A percentile compares a stretch with the other conserved stretches of the same genome.
Conservation (phyloP, 1,140 invertebrate genomes). For the Campoletis sonorensis region DNA sequence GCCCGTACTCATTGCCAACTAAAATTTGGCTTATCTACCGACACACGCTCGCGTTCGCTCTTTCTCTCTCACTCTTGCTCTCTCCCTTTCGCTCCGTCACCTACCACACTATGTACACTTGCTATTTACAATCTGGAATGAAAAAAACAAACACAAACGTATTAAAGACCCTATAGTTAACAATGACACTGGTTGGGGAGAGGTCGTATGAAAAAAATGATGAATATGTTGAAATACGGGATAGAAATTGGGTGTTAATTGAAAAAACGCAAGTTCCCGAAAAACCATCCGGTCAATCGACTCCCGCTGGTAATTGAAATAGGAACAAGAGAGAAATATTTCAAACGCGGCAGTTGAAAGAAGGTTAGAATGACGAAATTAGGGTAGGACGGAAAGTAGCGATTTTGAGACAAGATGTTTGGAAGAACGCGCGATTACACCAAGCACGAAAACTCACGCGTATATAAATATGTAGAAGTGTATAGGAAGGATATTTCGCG, state of each 20-base stretch:
- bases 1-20: constrained; percentile 74
- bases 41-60: constrained; percentile 22
- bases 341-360: not conserved
- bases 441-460: not conserved
- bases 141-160: constrained; percentile 58
- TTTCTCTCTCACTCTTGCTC: constrained; percentile 1
- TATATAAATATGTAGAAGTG: too few relatives aligned
- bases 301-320: not conserved
- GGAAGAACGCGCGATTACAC: not conserved
- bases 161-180: not conserved
- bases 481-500: too few relatives aligned
- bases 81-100: constrained; percentile 50
- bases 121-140: constrained; percentile 78
- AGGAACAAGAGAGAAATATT: too few relatives aligned
- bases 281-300: too few relatives aligned
- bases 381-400: not conserved
- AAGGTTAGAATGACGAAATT: constrained; percentile 30
- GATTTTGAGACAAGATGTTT: not conserved
- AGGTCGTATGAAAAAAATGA: not conserved
- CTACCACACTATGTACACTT: constrained; percentile 77
- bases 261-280: not conserved
- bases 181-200: not conserved
- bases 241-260: too few relatives aligned
- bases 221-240: not conserved
- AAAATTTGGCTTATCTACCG: constrained; percentile 68